These are phyloP conservation scores for Phengaris alcon DNA, from an alignment of 2,888 invertebrate genomes.

Conservation along the genomic window DNA sequence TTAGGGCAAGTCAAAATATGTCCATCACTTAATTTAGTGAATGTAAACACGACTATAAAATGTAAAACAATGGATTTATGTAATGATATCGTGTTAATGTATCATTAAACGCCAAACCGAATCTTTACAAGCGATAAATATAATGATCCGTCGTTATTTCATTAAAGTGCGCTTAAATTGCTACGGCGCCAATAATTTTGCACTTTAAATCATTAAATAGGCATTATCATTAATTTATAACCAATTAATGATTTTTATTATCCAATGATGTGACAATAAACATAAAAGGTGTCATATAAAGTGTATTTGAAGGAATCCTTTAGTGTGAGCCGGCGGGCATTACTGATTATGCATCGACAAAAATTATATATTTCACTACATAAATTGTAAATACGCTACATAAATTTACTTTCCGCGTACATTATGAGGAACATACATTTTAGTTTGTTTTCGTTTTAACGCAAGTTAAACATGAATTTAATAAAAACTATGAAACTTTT, in stretches of 20 bases:
- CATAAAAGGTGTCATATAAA: conserved; percentile 23
- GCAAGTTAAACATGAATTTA: not conserved
- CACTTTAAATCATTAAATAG: conserved; percentile 21
- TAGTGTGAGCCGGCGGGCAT: not conserved
- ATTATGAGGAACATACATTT: not conserved
- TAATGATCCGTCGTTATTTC: conserved; percentile 11
- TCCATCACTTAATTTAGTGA: not conserved
- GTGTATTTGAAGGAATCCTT: conserved; percentile 22
- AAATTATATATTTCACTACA: not conserved
- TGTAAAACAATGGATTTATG: not conserved
- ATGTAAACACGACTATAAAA: conserved; percentile 13
- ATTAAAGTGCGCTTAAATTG: conserved; percentile 20
- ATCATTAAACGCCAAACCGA: conserved; percentile 20
- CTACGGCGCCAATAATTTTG: conserved; percentile 12
- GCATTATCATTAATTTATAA: conserved; percentile 26
- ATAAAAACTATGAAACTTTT: not conserved
- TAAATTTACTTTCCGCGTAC: not conserved
- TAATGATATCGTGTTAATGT: conserved; percentile 6
- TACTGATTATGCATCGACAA: not conserved
- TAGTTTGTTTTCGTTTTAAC: not conserved
- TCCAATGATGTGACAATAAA: conserved; percentile 23
- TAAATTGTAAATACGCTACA: conserved; percentile 15
- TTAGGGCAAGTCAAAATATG: not conserved
- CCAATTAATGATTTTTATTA: conserved; percentile 21
- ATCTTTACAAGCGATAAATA: conserved; percentile 22